phyloP scores from a whole-genome alignment of 2,113 vertebrate species.

The Tupaia chinensis region DNA sequence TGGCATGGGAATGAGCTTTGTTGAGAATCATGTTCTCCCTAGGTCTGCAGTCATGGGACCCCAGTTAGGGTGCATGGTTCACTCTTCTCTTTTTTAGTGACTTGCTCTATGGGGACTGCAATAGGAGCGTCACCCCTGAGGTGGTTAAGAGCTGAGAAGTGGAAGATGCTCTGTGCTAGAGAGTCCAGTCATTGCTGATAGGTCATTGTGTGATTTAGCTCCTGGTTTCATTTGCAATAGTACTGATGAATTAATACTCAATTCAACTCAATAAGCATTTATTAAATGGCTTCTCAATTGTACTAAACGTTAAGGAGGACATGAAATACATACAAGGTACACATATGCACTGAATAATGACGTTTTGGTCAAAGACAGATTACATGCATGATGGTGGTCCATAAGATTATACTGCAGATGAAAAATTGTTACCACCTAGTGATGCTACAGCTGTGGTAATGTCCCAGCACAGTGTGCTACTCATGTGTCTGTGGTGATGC shows the following conservation, averaged over 20 bases:
- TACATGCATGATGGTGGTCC: too few species aligned
- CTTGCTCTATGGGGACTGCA: not conserved
- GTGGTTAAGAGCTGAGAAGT: not conserved
- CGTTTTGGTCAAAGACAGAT: too few species aligned
- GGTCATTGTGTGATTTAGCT: not conserved
- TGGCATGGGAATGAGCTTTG: not conserved
- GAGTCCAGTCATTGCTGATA: not conserved
- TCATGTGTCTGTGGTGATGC: too few species aligned
- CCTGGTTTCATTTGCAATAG: conserved; percentile 8
- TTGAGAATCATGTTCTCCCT: not conserved
- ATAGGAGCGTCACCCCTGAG: not conserved
- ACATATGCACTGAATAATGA: too few species aligned
- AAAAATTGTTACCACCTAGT: too few species aligned
- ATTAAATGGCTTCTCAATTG: not conserved
- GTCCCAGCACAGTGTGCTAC: too few species aligned
- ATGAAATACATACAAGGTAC: not conserved
- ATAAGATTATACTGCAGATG: too few species aligned
- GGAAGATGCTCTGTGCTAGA: not conserved
- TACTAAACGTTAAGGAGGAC: not conserved
- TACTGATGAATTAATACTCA: not conserved
- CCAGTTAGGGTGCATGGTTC: not conserved
- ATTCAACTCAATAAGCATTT: not conserved
- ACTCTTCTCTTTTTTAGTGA: not conserved
- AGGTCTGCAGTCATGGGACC: not conserved
- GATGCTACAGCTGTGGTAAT: too few species aligned